A percentile compares a stretch with the other conserved stretches of the same genome.
Conservation (phyloP, 2,113 vertebrate genomes). For the Poeciliopsis prolifica region DNA sequence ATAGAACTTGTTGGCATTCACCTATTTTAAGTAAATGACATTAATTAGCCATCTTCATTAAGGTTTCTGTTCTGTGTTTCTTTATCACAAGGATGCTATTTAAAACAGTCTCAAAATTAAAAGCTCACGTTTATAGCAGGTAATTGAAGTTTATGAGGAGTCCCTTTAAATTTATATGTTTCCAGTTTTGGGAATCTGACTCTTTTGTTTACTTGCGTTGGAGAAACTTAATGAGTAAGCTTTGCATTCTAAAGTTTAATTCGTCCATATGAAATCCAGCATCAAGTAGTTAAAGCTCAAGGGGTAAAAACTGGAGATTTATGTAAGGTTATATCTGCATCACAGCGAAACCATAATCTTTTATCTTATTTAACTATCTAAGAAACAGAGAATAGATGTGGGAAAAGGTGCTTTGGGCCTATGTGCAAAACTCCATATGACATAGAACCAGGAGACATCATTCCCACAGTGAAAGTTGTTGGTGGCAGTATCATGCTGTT, state of each 20-base stretch:
- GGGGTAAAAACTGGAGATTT: not conserved
- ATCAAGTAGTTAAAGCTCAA: not conserved
- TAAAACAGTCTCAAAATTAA: not conserved
- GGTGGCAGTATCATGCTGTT: too few relatives aligned
- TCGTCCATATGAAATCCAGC: not conserved
- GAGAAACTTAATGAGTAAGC: not conserved
- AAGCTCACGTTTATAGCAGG: not conserved
- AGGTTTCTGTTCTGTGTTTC: not conserved
- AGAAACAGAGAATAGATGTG: too few relatives aligned
- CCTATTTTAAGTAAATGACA: conserved; percentile 71
- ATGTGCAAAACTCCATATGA: too few relatives aligned
- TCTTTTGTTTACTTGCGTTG: not conserved
- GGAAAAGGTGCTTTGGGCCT: too few relatives aligned
- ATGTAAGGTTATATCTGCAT: not conserved
- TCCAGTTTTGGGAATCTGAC: not conserved
- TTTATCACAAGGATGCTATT: not conserved
- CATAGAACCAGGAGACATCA: too few relatives aligned
- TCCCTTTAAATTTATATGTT: not conserved
- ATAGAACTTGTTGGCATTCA: conserved; percentile 92
- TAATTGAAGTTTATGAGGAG: not conserved
- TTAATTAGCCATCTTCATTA: conserved; percentile 3
- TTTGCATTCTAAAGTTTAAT: too few relatives aligned
- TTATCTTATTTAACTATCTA: not conserved
- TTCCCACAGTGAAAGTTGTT: too few relatives aligned
- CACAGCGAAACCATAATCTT: not conserved